These are phyloP conservation scores for Origma solitaria DNA, from an alignment of 2,113 vertebrate species.

Conservation along the genomic window DNA sequence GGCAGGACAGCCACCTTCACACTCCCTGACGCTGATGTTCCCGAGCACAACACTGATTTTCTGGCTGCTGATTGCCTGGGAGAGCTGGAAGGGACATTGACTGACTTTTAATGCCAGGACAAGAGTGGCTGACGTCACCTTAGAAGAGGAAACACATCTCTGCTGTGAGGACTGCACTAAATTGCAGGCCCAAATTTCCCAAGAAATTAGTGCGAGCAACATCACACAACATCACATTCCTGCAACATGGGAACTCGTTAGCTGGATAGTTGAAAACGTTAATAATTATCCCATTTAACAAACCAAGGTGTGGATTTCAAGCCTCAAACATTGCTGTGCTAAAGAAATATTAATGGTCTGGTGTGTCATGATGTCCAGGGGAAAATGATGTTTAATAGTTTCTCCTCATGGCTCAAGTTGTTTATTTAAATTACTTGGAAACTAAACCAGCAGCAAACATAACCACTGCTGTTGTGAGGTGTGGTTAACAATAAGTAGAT, in stretches of 20 bases:
- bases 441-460: conserved; percentile 24
- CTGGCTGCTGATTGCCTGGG: not conserved
- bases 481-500: not conserved
- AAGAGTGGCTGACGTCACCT: not conserved
- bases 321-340: not conserved
- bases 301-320: not conserved
- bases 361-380: not conserved
- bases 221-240: accelerated
- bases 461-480: not conserved
- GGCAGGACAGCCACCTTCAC: not conserved
- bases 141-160: not conserved
- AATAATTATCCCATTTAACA: conserved; percentile 4
- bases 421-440: conserved; percentile 51
- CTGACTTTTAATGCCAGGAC: not conserved
- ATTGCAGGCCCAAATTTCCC: not conserved
- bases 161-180: not conserved
- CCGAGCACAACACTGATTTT: not conserved
- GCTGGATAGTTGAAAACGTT: not conserved
- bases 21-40: not conserved
- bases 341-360: conserved; percentile 42
- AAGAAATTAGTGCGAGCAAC: not conserved
- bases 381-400: conserved; percentile 44
- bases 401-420: conserved; percentile 32
- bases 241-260: not conserved
- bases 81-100: not conserved